Conservation (phyloP, 2,888 invertebrate species). For the Neoascia interrupta region DNA sequence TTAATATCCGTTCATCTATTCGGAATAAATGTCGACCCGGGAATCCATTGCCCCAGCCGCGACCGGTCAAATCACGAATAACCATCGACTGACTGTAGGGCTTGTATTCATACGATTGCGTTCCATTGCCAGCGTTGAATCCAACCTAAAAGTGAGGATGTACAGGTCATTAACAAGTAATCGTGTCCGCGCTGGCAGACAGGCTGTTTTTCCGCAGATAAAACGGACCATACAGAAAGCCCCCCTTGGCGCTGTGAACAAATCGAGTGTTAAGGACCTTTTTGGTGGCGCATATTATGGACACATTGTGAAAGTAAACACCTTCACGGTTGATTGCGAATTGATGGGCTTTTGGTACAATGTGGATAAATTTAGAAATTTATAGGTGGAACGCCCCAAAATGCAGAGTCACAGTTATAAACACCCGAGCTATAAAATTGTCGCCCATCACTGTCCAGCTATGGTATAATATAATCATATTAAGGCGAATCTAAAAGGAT, state of each 20-base stretch:
- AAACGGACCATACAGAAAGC: neutral
- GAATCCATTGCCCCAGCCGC: conserved; percentile 93
- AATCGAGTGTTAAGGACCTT: conserved; percentile 37
- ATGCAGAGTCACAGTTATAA: neutral
- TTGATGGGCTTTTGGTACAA: conserved; percentile 28
- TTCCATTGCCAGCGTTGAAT: conserved; percentile 98
- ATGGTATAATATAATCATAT: conserved; percentile 7
- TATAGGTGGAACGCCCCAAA: conserved; percentile 6
- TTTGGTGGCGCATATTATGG: no score
- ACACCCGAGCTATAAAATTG: conserved; percentile 20
- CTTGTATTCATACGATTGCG: conserved; percentile 91
- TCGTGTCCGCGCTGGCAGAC: neutral
- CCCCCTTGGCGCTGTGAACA: neutral
- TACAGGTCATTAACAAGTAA: conserved; percentile 31
- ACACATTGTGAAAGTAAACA: conserved; percentile 4
- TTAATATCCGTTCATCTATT: conserved; percentile 95
- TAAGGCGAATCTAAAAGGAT: neutral
- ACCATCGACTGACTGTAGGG: conserved; percentile 94
- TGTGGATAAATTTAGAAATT: conserved; percentile 38
- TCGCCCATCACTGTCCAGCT: no score
- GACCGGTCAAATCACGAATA: conserved; percentile 88
- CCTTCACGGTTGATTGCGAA: conserved; percentile 28
- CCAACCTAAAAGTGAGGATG: conserved; percentile 85
- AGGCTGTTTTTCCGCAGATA: conserved; percentile 1
- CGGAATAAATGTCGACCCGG: conserved; percentile 96